phyloP scores from a whole-genome alignment of 2,113 vertebrate species.

The Micronycteris hirsuta region DNA sequence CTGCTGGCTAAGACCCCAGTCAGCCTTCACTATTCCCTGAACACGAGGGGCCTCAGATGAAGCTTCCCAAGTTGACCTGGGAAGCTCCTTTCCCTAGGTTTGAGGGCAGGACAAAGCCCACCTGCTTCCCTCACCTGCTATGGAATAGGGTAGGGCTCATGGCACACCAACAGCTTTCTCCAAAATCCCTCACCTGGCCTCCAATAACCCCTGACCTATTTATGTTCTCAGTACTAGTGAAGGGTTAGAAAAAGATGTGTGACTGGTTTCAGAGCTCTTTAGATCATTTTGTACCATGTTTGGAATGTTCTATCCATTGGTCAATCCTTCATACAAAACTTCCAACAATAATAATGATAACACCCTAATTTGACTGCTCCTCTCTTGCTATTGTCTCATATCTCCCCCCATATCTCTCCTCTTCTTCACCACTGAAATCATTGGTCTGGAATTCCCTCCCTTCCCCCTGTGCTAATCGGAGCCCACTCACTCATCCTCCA shows the following conservation, averaged over 20 bases:
- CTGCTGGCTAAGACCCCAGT: background rate
- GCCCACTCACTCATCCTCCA: background rate
- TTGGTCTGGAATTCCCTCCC: background rate
- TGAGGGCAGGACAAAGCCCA: background rate
- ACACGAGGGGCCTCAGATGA: background rate
- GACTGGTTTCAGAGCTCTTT: background rate
- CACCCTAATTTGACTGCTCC: background rate
- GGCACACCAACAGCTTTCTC: background rate
- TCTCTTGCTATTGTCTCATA: background rate
- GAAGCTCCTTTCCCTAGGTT: background rate
- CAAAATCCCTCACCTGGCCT: background rate
- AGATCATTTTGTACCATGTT: background rate
- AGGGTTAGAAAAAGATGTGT: background rate
- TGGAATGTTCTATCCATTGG: background rate
- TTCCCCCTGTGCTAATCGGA: background rate
- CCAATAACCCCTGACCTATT: background rate
- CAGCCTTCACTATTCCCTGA: background rate
- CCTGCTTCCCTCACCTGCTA: no score
- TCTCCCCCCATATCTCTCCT: background rate
- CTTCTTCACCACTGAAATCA: background rate
- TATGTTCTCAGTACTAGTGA: background rate
- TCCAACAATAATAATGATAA: background rate
- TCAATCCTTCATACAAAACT: background rate
- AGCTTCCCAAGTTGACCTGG: background rate
- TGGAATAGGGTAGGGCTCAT: background rate